Conservation (phyloP, 2,888 invertebrate genomes). For the Caenorhabditis parvicauda region DNA sequence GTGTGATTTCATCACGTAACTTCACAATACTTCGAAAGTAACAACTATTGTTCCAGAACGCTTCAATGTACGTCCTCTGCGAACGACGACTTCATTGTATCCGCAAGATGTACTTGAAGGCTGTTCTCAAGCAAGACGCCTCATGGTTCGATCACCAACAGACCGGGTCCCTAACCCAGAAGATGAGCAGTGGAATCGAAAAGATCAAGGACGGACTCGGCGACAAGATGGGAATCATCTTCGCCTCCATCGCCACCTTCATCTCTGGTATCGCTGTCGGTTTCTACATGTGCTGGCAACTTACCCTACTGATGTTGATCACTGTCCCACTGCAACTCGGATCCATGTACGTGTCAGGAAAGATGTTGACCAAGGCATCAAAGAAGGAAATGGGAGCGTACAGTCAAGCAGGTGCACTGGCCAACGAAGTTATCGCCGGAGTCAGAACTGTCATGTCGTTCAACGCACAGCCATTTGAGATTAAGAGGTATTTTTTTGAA, state of each 20-base stretch:
- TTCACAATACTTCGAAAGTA: too few species aligned
- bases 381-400: constrained; percentile 64
- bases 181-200: constrained; percentile 63
- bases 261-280: constrained; percentile 48
- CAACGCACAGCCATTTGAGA: constrained; percentile 57
- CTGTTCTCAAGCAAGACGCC: constrained; percentile 64
- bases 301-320: constrained; percentile 57
- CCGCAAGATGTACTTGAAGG: constrained; percentile 64
- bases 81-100: constrained; percentile 66
- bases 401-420: constrained; percentile 61
- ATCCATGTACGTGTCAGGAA: constrained; percentile 63
- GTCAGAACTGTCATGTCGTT: constrained; percentile 61
- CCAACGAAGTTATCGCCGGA: constrained; percentile 62
- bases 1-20: too few species aligned
- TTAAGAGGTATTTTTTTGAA: constrained; percentile 31
- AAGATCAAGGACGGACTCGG: constrained; percentile 55
- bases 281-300: constrained; percentile 51
- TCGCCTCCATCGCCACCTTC: constrained; percentile 42
- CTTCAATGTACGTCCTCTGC: constrained; percentile 63
- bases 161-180: constrained; percentile 66
- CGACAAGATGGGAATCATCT: constrained; percentile 51
- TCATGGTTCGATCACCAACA: constrained; percentile 66
- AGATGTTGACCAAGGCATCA: constrained; percentile 65
- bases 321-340: constrained; percentile 59
- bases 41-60: constrained; percentile 56